Conservation (phyloP, 2,797 vertebrate species). For the Phyllotis vaccarum region DNA sequence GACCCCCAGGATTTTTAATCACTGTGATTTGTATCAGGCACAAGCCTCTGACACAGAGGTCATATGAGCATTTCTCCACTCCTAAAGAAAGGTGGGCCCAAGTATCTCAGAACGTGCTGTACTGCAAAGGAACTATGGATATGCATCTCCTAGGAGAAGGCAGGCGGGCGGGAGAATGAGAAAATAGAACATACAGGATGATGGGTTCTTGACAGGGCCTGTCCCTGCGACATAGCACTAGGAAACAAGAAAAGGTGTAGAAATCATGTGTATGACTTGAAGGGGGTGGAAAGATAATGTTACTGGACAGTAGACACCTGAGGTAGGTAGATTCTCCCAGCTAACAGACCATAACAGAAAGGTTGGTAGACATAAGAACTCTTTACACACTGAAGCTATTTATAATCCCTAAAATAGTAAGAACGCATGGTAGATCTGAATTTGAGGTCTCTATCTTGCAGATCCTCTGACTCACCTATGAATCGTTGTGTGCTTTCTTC, state of each 20-base stretch:
- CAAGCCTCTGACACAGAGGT: neutral
- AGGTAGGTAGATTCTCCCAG: neutral
- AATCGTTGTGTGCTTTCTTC: neutral
- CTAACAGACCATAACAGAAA: neutral
- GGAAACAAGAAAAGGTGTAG: neutral
- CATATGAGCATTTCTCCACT: constrained; percentile 7
- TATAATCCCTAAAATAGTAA: constrained; percentile 2
- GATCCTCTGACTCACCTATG: neutral
- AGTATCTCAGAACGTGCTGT: neutral
- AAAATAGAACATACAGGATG: neutral
- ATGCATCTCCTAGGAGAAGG: neutral
- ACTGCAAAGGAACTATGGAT: neutral
- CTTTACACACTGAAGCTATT: neutral
- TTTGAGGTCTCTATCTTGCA: neutral
- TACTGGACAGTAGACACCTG: neutral
- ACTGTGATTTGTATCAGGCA: neutral
- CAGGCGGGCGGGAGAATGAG: neutral
- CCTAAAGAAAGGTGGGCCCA: neutral
- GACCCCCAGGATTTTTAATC: neutral
- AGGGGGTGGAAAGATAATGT: neutral
- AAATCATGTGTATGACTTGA: neutral
- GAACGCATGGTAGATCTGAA: neutral
- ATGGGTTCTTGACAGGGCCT: neutral
- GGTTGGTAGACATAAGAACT: neutral
- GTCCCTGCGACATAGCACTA: neutral